Evolutionary conservation across 2,888 invertebrate species (phyloP), one percentile per base, ranked within the genome.

Genomic region (Magallana nippona): DNA sequence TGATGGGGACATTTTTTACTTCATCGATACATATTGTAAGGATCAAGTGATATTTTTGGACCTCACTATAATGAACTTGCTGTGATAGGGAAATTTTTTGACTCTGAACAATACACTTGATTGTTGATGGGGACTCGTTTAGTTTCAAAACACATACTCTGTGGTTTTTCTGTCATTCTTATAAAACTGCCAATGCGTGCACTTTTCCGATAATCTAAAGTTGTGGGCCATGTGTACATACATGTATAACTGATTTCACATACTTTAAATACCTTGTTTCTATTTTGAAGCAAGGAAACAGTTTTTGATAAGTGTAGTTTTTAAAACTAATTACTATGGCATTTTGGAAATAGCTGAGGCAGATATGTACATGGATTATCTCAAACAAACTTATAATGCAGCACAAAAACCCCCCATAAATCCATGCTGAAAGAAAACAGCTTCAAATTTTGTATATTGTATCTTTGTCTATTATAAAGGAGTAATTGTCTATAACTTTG

Each of bases 191-290:
- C 22, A 71, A 32, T 71, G 71, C 71, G 15, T 71, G 71, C 71
- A 71, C 27, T 71, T 71, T 44, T 63, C 22, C 15, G 71, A 27
- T 71, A 22, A 71, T 71, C 27, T 71, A 71, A 71, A 27, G 71
- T 71, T 71, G 22, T 32, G 71, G 71, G 71, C 71, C 71, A 71
- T 71, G 71, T 71, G 71, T 71, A 71, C 32, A 71, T 32, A 71
- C n/a, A 60, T 71, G 32, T 32, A 71, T 17, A 60, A 60, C 60
- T 60, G 60, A 60, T 60, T 60, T 60, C 60, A 15, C 60, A 60
- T 71, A 71, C 22, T 71, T 71, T 32, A 71, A 71, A 71, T 71
- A 27, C 71, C 22, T 22, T 22, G 32, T 22, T 22, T 71, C 71
- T 71, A 71, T 71, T 71, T 71, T 71, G 32, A 71, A 71, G 71